A percentile compares a stretch with the other conserved stretches of the same genome.
These are phyloP conservation scores for Tyria jacobaeae DNA, from an alignment of 2,888 invertebrate genomes.

Conservation along the genomic window DNA sequence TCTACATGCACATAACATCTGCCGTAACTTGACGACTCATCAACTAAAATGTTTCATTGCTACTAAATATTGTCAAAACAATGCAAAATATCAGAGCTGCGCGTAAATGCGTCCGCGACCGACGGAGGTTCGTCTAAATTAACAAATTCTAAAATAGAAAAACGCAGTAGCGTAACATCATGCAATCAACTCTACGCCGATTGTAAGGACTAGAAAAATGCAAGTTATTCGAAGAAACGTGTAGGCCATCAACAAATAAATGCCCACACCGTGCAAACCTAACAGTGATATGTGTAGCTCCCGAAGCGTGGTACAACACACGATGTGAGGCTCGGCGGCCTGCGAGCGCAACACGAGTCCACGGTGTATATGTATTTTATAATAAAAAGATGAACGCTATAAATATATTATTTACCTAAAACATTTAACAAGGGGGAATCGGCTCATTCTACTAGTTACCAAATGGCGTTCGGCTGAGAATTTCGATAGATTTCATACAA, in stretches of 20 bases:
- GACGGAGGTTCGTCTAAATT: conserved; percentile 50
- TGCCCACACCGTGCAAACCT: conserved; percentile 58
- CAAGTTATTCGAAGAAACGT: conserved; percentile 76
- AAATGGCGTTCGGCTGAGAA: conserved; percentile 60
- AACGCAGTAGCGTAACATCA: conserved; percentile 60
- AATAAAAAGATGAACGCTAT: conserved; percentile 68
- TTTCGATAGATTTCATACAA: conserved; percentile 68
- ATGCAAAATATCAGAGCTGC: conserved; percentile 57
- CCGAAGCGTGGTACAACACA: conserved; percentile 58
- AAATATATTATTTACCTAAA: conserved; percentile 61
- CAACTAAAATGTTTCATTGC: conserved; percentile 53
- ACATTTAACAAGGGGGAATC: conserved; percentile 66
- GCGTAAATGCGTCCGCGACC: conserved; percentile 62
- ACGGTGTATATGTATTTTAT: conserved; percentile 51
- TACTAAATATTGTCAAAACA: conserved; percentile 49
- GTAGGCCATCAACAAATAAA: conserved; percentile 58
- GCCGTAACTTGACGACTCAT: conserved; percentile 44
- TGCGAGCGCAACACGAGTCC: conserved; percentile 50
- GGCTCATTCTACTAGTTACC: conserved; percentile 52
- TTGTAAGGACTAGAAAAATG: conserved; percentile 85
- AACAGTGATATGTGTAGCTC: conserved; percentile 78
- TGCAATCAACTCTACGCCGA: conserved; percentile 67
- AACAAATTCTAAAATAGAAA: conserved; percentile 59
- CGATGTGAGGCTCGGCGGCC: conserved; percentile 47
- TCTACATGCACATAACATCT: conserved; percentile 48